phyloP scores from a whole-genome alignment of 2,888 invertebrate species.

The Kryphioiulus occultus region DNA sequence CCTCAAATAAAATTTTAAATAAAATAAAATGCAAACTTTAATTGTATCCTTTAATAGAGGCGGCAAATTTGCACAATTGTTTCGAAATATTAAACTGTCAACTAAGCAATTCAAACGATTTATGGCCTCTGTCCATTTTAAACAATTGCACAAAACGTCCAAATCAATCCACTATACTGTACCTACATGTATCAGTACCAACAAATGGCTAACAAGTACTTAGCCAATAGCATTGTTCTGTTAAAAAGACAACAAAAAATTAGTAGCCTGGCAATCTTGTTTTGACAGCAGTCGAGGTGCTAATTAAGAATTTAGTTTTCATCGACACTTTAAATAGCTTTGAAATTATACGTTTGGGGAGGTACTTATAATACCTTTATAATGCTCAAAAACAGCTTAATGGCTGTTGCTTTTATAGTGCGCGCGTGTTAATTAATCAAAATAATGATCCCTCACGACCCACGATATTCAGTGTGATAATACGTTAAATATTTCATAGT shows the following conservation, averaged over 20 bases:
- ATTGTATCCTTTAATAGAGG: too few relatives aligned
- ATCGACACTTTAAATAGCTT: neutral
- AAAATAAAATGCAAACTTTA: too few relatives aligned
- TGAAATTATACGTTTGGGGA: neutral
- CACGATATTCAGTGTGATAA: neutral
- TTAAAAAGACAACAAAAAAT: neutral
- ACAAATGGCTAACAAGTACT: neutral
- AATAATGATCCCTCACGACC: neutral
- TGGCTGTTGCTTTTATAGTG: slow-evolving; percentile 11
- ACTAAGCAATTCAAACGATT: too few relatives aligned
- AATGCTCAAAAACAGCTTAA: neutral
- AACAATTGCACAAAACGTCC: neutral
- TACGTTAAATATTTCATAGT: neutral
- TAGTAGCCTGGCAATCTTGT: neutral
- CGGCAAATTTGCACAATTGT: too few relatives aligned
- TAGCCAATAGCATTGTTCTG: neutral
- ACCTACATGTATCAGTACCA: neutral
- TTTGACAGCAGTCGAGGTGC: neutral
- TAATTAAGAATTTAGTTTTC: neutral
- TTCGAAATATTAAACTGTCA: neutral
- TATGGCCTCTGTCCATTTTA: too few relatives aligned
- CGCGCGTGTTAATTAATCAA: slow-evolving; percentile 9
- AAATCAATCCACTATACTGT: neutral
- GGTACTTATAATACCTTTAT: too few relatives aligned
- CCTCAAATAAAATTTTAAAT: too few relatives aligned